Evolutionary conservation across 1,140 invertebrate species (phyloP).

Genomic region (Augochlora pura): DNA sequence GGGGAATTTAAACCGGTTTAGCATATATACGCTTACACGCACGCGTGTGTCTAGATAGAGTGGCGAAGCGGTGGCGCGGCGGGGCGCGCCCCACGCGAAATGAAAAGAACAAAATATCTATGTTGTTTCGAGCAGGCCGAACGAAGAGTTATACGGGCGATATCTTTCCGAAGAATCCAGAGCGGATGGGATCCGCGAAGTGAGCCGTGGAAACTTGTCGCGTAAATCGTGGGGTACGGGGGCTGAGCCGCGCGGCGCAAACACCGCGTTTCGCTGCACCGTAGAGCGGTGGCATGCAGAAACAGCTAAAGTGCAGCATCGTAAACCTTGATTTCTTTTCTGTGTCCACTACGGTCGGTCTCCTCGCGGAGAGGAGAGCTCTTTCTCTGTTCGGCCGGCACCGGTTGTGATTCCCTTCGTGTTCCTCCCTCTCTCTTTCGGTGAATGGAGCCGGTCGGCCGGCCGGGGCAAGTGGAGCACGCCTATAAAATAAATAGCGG

Average conservation of each 20-base stretch:
- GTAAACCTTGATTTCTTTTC: constrained; percentile 51
- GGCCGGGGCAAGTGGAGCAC: constrained; percentile 55
- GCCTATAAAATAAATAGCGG: constrained; percentile 62
- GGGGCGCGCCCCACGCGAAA: constrained; percentile 13
- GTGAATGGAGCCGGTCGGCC: constrained; percentile 29
- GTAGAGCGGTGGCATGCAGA: constrained; percentile 35
- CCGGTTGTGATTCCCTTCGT: not conserved
- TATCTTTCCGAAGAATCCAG: constrained; percentile 26
- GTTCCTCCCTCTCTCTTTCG: constrained; percentile 12
- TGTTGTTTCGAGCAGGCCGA: constrained; percentile 4
- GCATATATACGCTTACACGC: not conserved
- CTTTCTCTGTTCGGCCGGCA: not conserved
- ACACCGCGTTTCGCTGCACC: constrained; percentile 22
- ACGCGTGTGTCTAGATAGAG: too few species aligned
- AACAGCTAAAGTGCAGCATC: constrained; percentile 36
- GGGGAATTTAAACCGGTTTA: constrained; percentile 38
- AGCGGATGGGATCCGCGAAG: constrained; percentile 29
- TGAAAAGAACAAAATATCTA: not conserved
- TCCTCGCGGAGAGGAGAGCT: not conserved
- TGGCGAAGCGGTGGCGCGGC: too few species aligned
- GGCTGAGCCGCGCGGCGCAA: not conserved
- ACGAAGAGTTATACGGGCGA: not conserved
- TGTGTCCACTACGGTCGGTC: constrained; percentile 4
- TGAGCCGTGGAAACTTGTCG: constrained; percentile 56
- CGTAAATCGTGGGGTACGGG: constrained; percentile 37